These are phyloP conservation scores for Eilema caniola DNA, from an alignment of 2,888 invertebrate genomes.

Conservation along the genomic window DNA sequence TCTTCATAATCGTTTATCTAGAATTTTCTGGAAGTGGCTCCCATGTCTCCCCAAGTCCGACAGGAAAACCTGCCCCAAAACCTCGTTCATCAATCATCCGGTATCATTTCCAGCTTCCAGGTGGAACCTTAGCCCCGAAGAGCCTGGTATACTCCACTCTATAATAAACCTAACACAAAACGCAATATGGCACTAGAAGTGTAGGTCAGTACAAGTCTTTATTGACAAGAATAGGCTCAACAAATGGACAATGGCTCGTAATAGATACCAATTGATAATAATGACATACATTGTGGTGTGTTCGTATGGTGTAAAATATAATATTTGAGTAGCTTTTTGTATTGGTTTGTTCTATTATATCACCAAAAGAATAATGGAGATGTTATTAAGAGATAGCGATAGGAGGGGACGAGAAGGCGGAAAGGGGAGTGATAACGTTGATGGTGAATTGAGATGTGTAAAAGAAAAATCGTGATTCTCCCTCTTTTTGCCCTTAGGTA, in stretches of 20 bases:
- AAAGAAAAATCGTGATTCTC: neutral
- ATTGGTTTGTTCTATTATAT: conserved; percentile 3
- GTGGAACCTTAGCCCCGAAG: neutral
- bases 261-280: conserved; percentile 41
- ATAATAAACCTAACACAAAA: neutral
- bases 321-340: neutral
- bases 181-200: conserved; percentile 12
- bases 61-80: neutral
- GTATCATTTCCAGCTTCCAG: neutral
- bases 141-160: neutral
- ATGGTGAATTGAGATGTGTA: neutral
- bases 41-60: neutral
- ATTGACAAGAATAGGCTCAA: conserved; percentile 41
- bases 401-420: neutral
- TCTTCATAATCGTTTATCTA: no score
- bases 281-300: conserved; percentile 30
- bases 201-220: conserved; percentile 34
- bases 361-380: neutral
- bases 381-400: neutral
- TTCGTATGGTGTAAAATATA: conserved; percentile 24
- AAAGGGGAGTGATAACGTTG: conserved; percentile 2
- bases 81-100: no score
- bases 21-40: no score
- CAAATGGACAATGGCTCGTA: conserved; percentile 37
- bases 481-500: neutral